Base-by-base conservation (phyloP, 2,113 vertebrate species). In the Hippocampus barbouri region DNA sequence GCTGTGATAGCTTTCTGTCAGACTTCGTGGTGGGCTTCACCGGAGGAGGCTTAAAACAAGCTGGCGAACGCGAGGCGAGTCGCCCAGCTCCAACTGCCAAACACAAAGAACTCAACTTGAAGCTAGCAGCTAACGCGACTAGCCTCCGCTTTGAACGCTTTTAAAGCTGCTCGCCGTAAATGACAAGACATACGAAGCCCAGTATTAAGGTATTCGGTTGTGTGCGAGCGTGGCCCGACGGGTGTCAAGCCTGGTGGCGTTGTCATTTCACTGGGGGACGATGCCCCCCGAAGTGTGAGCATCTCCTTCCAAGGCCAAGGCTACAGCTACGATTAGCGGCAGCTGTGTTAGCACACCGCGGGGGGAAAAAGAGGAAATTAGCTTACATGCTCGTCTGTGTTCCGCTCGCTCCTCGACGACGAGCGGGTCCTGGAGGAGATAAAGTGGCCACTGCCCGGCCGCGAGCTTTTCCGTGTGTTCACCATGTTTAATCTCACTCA, bases 391-490 rank as follows among this genome's bases (percentile, higher is more conserved):
- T 92, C 93, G 38, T 92, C 92, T 49, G 89, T 85, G 87, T 83
- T 90, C 64, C 85, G 84, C 72, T 84, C 86, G 78, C 70, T 89
- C 80, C 88, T 90, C 65, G 86, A 91, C 78, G 95, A 95, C 76
- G 95, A 96, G 82, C 96, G 90, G 73, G 96, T 98, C 91, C 95
- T 92, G 69, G 94, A 94, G 60, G 96, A 98, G 91, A 98, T 96
- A 91, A 94, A 96, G 85, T 93, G 92, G 68, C 91, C 88, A 76
- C 54, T 81, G 47, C 84, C 6, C 8, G 78, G 83, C 88, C 91
- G 91, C 10, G 94, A 90, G 92, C 93, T 95, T 87, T 94, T 95
- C 87, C 94, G 93, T 68, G 95, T 96, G 89, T 95, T 95, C 93
- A 97, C 95, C 95, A 98, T 97, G 92, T 73, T 89, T 84, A 45